Base-by-base conservation (phyloP, 1,140 invertebrate species). In the Heliconius eleuchia region DNA sequence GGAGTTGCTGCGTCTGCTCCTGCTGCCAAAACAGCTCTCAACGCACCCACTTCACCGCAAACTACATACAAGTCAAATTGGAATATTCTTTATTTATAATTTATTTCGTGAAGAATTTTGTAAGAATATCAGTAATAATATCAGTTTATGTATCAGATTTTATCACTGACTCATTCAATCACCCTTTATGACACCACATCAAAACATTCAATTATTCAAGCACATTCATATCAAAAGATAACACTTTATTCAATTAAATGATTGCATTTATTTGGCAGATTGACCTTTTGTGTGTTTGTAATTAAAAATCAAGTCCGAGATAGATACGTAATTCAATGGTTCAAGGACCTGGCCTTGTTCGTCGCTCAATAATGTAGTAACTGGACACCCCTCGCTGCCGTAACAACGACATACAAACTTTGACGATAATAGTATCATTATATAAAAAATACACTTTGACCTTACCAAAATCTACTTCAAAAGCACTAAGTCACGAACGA, bases 1-100 rank as follows among this genome's bases (percentile, higher is more conserved):
- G 98, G 96, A 0, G 97, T 97, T 1, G 97, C 97, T 18, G 98
- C 96, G 82, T 97, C 96, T 0, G 98, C 98, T 5, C 98, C 98
- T 1, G 97, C 96, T 3, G 97, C 96, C 73, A 99, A 92, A 8
- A 99, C 96, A 0, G 98, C 95, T 8, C 98, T 96, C 78, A 99
- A 95, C 80, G 97, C 97, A 83, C 98, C 98, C 37, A 98, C 96
- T 91, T 99, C 98, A 0, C 98, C 98, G 88, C 98, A 99, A 34
- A 99, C 98, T 98, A 78, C 18, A 78, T 76, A n/a, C 2, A 71
- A 37, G 71, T 71, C 16, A n/a, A 1, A 71, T 18, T 71, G 3
- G 18, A 71, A 37, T 13, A 37, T 71, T 1, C 18, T n/a, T 57
- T 23, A 23, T 23, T 57, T n/a, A 18, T 1, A 57, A 57, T 8